Evolutionary conservation across 2,888 invertebrate species (phyloP).

Genomic region (Metallyticus violacea): DNA sequence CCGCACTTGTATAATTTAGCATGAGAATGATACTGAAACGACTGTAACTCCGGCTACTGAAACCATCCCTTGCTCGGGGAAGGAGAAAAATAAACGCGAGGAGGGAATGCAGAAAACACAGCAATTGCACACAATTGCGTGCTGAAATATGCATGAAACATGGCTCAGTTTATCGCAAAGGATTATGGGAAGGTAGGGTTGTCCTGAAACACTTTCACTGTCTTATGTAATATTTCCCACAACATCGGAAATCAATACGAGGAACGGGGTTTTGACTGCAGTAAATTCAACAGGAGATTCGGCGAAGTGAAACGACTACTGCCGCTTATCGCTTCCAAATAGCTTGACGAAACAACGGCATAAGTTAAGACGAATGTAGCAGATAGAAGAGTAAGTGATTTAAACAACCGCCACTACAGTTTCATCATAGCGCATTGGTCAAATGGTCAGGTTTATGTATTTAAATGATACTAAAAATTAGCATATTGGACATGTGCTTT

Average conservation of each 20-base stretch:
- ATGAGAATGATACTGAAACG: not conserved
- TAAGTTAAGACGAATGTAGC: too few species aligned
- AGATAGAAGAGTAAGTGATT: too few species aligned
- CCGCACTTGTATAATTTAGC: not conserved
- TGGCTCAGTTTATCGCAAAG: not conserved
- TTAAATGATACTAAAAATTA: too few species aligned
- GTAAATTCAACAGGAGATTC: not conserved
- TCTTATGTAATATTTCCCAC: not conserved
- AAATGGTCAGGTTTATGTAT: too few species aligned
- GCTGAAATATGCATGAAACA: not conserved
- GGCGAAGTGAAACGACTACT: not conserved
- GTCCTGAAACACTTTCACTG: not conserved
- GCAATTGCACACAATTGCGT: not conserved
- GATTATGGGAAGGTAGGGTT: not conserved
- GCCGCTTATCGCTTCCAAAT: not conserved
- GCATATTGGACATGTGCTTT: too few species aligned
- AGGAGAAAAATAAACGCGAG: too few species aligned
- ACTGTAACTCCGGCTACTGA: not conserved
- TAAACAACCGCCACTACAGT: too few species aligned
- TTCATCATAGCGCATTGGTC: too few species aligned
- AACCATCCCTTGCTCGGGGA: too few species aligned
- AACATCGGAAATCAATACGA: not conserved
- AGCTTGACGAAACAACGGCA: too few species aligned
- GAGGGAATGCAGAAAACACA: not conserved
- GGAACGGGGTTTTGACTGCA: not conserved